Percentiles rank a stretch among this genome's conserved stretches.
phyloP scores from a whole-genome alignment of 1,140 invertebrate species.

The Cydia strobilella region DNA sequence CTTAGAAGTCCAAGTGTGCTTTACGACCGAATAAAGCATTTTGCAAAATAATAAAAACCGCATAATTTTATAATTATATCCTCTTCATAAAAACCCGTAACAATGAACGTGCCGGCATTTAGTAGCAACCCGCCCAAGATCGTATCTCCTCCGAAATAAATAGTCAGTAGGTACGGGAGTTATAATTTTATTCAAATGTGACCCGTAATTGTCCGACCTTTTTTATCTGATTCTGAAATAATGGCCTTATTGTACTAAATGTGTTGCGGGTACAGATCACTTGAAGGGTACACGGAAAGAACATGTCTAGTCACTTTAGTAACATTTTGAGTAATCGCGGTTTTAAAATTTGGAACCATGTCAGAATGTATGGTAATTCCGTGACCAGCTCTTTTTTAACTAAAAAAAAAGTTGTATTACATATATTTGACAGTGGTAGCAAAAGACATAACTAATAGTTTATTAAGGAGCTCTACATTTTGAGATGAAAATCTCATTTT shows the following conservation, averaged over 20 bases:
- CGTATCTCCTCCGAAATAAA: constrained; percentile 38
- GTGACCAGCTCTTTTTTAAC: too few species aligned
- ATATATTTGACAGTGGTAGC: too few species aligned
- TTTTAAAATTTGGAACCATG: too few species aligned
- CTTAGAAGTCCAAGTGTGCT: background rate
- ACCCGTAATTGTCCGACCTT: constrained; percentile 46
- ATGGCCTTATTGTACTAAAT: constrained; percentile 25
- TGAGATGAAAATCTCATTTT: too few species aligned
- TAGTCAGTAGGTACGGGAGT: constrained; percentile 49
- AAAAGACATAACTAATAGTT: too few species aligned
- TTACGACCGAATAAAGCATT: constrained; percentile 9
- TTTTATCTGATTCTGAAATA: constrained; percentile 43
- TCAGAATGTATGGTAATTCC: too few species aligned
- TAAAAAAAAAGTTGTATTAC: too few species aligned
- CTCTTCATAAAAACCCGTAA: constrained; percentile 13
- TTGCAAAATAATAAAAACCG: constrained; percentile 18
- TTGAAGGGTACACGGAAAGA: too few species aligned
- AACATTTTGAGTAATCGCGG: too few species aligned
- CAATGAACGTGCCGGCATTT: constrained; percentile 21
- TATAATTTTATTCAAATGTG: constrained; percentile 54
- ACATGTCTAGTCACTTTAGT: too few species aligned
- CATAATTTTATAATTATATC: constrained; percentile 24
- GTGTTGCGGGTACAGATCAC: background rate
- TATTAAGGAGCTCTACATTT: too few species aligned
- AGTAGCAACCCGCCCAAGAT: constrained; percentile 37